Conservation (phyloP, 1,140 invertebrate genomes). For the Psix sp. region DNA sequence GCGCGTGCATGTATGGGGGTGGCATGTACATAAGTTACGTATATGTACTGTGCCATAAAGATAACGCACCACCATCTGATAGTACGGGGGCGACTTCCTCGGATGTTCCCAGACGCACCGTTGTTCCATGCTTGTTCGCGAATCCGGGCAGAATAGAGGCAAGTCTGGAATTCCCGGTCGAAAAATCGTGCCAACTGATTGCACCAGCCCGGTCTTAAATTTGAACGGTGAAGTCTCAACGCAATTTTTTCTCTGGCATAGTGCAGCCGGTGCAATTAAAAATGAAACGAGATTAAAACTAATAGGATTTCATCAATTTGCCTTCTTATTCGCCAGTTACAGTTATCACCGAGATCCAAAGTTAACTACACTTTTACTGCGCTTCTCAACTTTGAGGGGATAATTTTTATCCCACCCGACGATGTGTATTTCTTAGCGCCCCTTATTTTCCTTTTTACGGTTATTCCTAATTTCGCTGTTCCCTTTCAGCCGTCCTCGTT, state of each 20-base stretch:
- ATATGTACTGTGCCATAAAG: conserved; percentile 56
- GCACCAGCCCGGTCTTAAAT: too few relatives aligned
- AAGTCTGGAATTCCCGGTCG: not conserved
- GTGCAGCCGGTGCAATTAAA: conserved; percentile 33
- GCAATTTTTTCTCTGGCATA: too few relatives aligned
- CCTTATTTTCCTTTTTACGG: conserved; percentile 45
- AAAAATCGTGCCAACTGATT: too few relatives aligned
- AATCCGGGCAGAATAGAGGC: conserved; percentile 3
- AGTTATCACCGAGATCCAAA: conserved; percentile 53
- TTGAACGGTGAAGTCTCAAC: too few relatives aligned
- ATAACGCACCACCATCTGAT: conserved; percentile 52
- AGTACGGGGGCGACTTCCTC: conserved; percentile 42
- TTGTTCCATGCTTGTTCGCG: conserved; percentile 34
- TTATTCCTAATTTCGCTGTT: conserved; percentile 60
- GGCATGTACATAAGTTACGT: conserved; percentile 59
- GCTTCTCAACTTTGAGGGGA: conserved; percentile 65
- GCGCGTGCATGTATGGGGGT: conserved; percentile 51
- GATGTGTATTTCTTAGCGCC: conserved; percentile 49
- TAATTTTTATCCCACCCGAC: conserved; percentile 68
- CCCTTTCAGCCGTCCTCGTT: conserved; percentile 44
- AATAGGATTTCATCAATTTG: conserved; percentile 40
- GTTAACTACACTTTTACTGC: conserved; percentile 69
- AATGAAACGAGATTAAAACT: conserved; percentile 42
- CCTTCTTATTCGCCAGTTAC: conserved; percentile 66
- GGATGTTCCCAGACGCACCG: conserved; percentile 22